A percentile compares a stretch with the other conserved stretches of the same genome.
phyloP scores from a whole-genome alignment of 2,113 vertebrate species.

The Cynocephalus volans region DNA sequence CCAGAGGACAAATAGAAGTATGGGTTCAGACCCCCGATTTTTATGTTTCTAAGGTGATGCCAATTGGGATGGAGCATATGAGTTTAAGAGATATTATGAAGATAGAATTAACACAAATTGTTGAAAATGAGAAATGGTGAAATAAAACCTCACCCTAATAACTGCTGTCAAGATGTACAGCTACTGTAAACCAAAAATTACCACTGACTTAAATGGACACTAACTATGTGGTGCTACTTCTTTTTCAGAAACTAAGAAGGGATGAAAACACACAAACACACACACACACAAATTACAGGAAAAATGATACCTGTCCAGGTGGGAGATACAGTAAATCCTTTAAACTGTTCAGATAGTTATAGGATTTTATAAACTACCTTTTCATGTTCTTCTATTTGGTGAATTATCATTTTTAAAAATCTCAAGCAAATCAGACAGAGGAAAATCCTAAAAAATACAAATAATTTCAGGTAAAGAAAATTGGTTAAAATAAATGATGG shows the following conservation, averaged over 20 bases:
- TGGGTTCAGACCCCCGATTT: background rate
- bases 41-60: background rate
- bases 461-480: background rate
- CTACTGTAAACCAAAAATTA: constrained; percentile 6
- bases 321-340: background rate
- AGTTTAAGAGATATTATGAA: background rate
- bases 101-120: background rate
- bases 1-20: background rate
- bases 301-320: background rate
- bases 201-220: background rate
- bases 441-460: constrained; percentile 39
- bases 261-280: background rate
- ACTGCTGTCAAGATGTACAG: background rate
- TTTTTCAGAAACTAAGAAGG: background rate
- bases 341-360: background rate
- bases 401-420: constrained; percentile 23
- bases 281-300: background rate
- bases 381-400: background rate
- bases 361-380: background rate
- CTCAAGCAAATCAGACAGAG: background rate
- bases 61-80: background rate
- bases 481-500: background rate
- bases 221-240: background rate
- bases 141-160: background rate
- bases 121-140: background rate